These are phyloP conservation scores for Coenobita brevimanus DNA, from an alignment of 1,140 invertebrate species.

Conservation along the genomic window DNA sequence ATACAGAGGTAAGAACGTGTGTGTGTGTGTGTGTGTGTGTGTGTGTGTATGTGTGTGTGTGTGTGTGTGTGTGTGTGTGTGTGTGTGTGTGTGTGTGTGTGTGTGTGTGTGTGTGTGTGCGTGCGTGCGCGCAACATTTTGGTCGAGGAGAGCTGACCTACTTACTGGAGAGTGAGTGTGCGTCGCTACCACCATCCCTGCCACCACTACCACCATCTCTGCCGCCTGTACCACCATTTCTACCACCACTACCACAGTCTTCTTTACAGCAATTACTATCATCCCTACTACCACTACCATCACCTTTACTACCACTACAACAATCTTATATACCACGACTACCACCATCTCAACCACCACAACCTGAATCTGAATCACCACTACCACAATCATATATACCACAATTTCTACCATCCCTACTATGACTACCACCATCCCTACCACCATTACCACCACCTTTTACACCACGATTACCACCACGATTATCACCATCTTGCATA, in stretches of 20 bases:
- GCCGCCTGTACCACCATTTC: not conserved
- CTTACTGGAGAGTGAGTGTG: not conserved
- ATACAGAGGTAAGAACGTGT: not conserved
- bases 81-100: not conserved
- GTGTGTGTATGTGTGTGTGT: not conserved
- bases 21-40: not conserved
- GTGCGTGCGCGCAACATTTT: not conserved
- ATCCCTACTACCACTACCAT: too few relatives aligned
- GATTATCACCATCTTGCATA: too few relatives aligned
- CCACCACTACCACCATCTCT: slow-evolving; percentile 1
- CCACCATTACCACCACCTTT: too few relatives aligned
- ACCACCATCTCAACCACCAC: not conserved
- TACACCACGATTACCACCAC: too few relatives aligned
- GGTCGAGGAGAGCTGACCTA: not conserved
- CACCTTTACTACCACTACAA: not conserved
- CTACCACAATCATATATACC: not conserved
- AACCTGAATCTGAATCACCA: not conserved
- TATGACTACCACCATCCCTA: not conserved
- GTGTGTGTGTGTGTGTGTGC: not conserved
- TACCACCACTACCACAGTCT: not conserved
- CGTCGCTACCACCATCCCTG: not conserved
- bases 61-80: slow-evolving; percentile 3
- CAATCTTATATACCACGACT: not conserved
- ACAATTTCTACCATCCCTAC: not conserved
- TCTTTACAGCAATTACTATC: too few relatives aligned